Evolutionary conservation across 1,140 invertebrate species (phyloP), one percentile per base, ranked within the genome.

Genomic region (Drosophila repleta): DNA sequence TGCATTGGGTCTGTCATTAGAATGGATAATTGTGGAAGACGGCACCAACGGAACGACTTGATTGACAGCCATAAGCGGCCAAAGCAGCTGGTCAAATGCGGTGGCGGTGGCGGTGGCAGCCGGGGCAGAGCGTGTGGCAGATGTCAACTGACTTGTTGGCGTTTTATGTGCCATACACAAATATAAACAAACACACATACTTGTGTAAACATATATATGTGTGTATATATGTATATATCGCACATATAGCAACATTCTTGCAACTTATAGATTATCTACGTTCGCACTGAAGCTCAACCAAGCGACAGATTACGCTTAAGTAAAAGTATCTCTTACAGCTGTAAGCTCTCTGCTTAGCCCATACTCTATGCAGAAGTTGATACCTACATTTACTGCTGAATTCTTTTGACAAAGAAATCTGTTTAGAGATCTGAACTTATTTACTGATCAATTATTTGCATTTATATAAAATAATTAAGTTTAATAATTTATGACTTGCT

Each of bases 11-110:
- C 62, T 81, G 79, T 79, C 82, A 87, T 87, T 87, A 87, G 82
- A 87, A 87, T 82, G 79, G 78, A 88, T 87, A 87, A 88, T 88
- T 87, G 75, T 88, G 75, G 67, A 70, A 62, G 79, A 62, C 60
- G 65, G 18, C 11, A 53, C 32, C 11, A 35, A 35, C 32, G 29
- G 29, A 41, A 55, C 39, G 39, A 29, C 24, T 72, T 83, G 79
- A 83, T 84, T 83, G 79, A 83, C 79, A 76, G 29, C 21, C 66
- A 46, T 37, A 43, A 8, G 7, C n/a, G 39, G 39, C 29, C 29
- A 32, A 32, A 32, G 29, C 29, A 32, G 29, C 29, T 32, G 29
- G 32, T 35, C 32, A 35, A 35, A 35, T 35, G n/a, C 39, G 39
- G 5, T 7, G 39, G 13, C 37, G 37, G 15, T 4, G 8, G 39